These are phyloP conservation scores for Heliopora coerulea DNA, from an alignment of 92 coral and sea anemone species.

Conservation along the genomic window DNA sequence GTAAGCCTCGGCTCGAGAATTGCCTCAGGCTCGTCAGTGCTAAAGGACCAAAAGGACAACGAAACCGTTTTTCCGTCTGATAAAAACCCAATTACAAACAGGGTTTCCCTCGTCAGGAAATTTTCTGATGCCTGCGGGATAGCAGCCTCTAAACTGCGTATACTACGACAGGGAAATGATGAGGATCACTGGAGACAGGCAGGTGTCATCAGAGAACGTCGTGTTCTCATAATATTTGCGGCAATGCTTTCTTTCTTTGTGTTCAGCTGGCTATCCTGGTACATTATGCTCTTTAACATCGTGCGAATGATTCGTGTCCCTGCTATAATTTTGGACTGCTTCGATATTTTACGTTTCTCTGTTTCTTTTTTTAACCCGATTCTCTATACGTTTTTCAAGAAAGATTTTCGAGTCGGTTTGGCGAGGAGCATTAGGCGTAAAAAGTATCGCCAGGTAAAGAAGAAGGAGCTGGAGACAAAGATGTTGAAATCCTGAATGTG, in stretches of 20 bases:
- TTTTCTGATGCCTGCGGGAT: constrained; percentile 25
- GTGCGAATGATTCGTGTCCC: not conserved
- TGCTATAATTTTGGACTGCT: constrained; percentile 25
- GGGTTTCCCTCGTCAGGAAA: not conserved
- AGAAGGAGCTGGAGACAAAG: not conserved
- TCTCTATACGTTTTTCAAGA: constrained; percentile 32
- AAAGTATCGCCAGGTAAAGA: not conserved
- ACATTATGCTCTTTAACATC: constrained; percentile 31
- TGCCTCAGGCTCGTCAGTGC: not conserved
- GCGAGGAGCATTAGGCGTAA: constrained; percentile 14
- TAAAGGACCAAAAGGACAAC: not conserved
- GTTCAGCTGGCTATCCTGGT: constrained; percentile 29
- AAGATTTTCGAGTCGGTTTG: constrained; percentile 31
- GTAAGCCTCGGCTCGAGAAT: not conserved
- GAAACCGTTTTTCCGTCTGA: not conserved
- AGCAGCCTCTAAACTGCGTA: constrained; percentile 25
- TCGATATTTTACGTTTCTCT: constrained; percentile 31
- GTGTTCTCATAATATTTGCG: constrained; percentile 26
- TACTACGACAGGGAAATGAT: not conserved
- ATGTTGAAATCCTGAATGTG: not conserved
- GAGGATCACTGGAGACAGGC: constrained; percentile 36
- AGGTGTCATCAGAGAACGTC: constrained; percentile 12
- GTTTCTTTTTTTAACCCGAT: constrained; percentile 34
- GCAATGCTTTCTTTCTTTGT: constrained; percentile 29
- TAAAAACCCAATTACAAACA: not conserved